Evolutionary conservation across 2,888 invertebrate species (phyloP), one percentile per base, ranked within the genome.

Genomic region (Priocnemis perturbator): DNA sequence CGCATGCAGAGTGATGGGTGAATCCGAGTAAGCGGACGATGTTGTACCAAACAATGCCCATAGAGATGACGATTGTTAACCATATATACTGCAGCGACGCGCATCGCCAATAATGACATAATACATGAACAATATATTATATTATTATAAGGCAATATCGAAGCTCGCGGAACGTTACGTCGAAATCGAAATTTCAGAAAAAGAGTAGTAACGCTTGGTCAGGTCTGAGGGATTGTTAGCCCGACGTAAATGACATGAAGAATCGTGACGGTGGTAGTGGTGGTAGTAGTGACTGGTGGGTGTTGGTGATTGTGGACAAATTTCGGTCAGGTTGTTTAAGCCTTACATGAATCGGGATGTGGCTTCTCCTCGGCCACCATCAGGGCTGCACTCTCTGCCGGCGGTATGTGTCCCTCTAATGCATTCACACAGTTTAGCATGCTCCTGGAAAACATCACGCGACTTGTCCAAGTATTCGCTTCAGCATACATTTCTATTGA

Each of bases 401-500:
- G 94, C 88, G 95, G 95, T 91, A 96, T 93, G 92, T 95, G 95
- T 89, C 95, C 96, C 91, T 96, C 96, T 92, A 96, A 93, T 89
- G 95, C 95, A 93, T 96, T 96, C 91, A 96, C 96, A 93, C 96
- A 96, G 94, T 96, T 96, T 93, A 96, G 94, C 96, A 96, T 96
- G 93, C 96, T 96, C 93, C 94, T 94, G 93, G 89, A 93, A 94
- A 93, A 88, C 83, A 88, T 83, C 86, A 87, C 88, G 87, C 87
- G 85, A 86, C 86, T 85, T 86, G 83, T 88, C 85, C 86, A 86
- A 82, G 76, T 79, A 77, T 79, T 72, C 79, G 75, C 73, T 77
- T 79, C 74, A 74, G 72, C 70, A 79, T 64, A 77, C 71, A 79
- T 77, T 73, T 77, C 71, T 72, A 74, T 72, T 66, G 75, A 74